Conservation (phyloP, 2,888 invertebrate species). For the Heliconius erato region DNA sequence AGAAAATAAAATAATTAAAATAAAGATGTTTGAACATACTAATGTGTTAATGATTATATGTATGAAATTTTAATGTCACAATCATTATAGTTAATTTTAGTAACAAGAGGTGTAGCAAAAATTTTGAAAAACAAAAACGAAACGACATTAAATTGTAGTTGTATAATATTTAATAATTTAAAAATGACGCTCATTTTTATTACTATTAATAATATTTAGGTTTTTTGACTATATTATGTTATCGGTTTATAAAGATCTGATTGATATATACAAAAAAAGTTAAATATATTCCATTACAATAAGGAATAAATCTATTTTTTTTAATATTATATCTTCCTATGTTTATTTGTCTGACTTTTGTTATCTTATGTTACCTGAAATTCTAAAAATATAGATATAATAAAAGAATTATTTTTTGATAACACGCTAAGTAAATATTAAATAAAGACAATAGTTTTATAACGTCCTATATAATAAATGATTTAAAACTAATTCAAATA, state of each 20-base stretch:
- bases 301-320: not conserved
- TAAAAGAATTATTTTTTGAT: not conserved
- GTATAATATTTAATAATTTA: not conserved
- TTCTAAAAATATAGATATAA: not conserved
- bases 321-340: too few species aligned
- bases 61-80: not conserved
- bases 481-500: too few species aligned
- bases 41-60: not conserved
- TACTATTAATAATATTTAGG: not conserved
- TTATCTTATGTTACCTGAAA: not conserved
- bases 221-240: not conserved
- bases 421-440: not conserved
- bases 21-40: too few species aligned
- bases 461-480: too few species aligned
- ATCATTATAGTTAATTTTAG: not conserved
- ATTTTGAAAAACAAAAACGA: not conserved
- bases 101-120: not conserved
- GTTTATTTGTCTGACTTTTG: not conserved
- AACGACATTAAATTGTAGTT: not conserved
- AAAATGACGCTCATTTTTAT: not conserved
- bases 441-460: not conserved
- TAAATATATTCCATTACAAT: not conserved
- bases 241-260: not conserved
- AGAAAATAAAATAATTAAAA: too few species aligned
- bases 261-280: not conserved